phyloP scores from a whole-genome alignment of 2,888 invertebrate genomes.

The Philhelius pedissequus region DNA sequence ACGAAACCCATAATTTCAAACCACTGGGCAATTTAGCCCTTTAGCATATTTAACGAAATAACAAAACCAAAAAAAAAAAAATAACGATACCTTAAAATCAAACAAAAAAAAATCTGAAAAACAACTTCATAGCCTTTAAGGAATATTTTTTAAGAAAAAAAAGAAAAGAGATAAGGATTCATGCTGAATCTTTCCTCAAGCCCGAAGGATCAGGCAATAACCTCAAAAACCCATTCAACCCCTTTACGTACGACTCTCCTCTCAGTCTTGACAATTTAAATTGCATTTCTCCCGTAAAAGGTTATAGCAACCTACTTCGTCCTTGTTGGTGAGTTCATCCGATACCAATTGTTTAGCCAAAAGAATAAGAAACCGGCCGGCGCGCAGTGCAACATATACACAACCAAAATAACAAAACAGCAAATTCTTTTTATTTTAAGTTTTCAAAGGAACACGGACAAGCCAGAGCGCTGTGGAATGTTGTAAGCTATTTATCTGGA shows the following conservation, averaged over 20 bases:
- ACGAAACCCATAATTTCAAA: slow-evolving; percentile 79
- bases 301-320: slow-evolving; percentile 41
- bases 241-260: neutral
- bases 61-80: neutral
- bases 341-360: slow-evolving; percentile 45
- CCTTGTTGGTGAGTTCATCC: slow-evolving; percentile 40
- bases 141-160: slow-evolving; percentile 39
- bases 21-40: slow-evolving; percentile 79
- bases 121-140: slow-evolving; percentile 7
- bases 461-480: slow-evolving; percentile 40
- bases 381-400: neutral
- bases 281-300: slow-evolving; percentile 37
- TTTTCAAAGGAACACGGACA: slow-evolving; percentile 2
- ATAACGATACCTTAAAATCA: neutral
- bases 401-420: neutral
- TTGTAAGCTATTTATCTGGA: slow-evolving; percentile 64
- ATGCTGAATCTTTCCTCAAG: slow-evolving; percentile 25
- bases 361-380: slow-evolving; percentile 38
- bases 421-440: slow-evolving; percentile 29
- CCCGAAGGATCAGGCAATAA: slow-evolving; percentile 59
- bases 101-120: neutral
- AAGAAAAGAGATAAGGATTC: slow-evolving; percentile 47
- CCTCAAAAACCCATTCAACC: slow-evolving; percentile 25
- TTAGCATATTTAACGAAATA: slow-evolving; percentile 74
- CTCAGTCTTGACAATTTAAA: slow-evolving; percentile 40